Evolutionary conservation across 2,888 invertebrate species (phyloP), one percentile per base, ranked within the genome.

Genomic region (Endotricha flammealis): DNA sequence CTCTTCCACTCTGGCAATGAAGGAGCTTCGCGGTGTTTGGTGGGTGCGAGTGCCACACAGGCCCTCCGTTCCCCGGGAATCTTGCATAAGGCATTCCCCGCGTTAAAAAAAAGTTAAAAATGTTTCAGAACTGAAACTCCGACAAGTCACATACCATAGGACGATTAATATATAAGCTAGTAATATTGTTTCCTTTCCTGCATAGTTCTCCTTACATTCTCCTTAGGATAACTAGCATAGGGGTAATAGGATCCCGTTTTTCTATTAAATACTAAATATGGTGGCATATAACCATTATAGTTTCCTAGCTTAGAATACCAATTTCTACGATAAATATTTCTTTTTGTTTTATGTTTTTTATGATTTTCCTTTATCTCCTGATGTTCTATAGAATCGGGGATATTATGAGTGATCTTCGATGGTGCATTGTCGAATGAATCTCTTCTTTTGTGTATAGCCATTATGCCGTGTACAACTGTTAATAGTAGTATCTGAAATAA

Each of bases 281-380:
- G 35, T 1, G 35, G 35, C 35, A 35, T 35, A n/a, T 35, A 29
- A 5, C 29, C 34, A 5, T 20, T 13, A n/a, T 35, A 35, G 11
- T 14, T 35, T 4, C 8, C 14, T 10, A 29, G 9, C 4, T 35
- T 29, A 2, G 35, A 5, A 1, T 28, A 29, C 35, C 35, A 35
- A 10, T 35, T 29, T 4, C 35, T 22, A 1, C 35, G 20, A 8
- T 35, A 29, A 0, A 23, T 29, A n/a, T 13, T 35, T 4, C 35
- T 35, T 11, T 35, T 35, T 1, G 35, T 8, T 16, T 29, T 35
- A 9, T 35, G 29, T 35, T 35, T 35, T 22, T 29, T 35, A 9
- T 8, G 11, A 2, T 35, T 13, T 23, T 22, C 8, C 7, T 27
- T 12, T 3, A 27, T 14, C 2, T 13, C 9, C 4, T 20, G 22